phyloP scores from a whole-genome alignment of 2,797 vertebrate genomes.

The Eulemur mongoz region DNA sequence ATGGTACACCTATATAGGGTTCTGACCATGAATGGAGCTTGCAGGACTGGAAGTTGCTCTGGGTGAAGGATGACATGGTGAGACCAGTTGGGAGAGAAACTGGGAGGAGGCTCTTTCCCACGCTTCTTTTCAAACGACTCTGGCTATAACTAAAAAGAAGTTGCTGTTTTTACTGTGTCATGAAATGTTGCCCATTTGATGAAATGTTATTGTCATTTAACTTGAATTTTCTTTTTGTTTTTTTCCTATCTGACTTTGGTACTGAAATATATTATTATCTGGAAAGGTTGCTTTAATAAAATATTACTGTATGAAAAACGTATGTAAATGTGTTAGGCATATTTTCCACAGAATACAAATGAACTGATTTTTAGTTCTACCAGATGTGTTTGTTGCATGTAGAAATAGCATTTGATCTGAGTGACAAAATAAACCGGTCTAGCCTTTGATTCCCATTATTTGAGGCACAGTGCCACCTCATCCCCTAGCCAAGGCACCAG shows the following conservation, averaged over 20 bases:
- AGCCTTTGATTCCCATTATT: not conserved
- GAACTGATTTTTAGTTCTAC: conserved; percentile 39
- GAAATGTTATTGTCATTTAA: conserved; percentile 36
- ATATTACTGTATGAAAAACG: not conserved
- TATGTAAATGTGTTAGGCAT: not conserved
- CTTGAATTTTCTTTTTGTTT: not conserved
- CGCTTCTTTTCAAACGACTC: not conserved
- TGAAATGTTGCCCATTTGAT: not conserved
- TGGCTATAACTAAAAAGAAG: not conserved
- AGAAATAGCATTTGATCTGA: conserved; percentile 58
- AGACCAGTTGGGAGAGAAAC: not conserved
- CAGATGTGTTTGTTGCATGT: conserved; percentile 41
- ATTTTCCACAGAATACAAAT: conserved; percentile 46
- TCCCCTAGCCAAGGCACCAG: conserved; percentile 49
- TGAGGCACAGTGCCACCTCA: not conserved
- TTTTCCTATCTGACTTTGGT: not conserved
- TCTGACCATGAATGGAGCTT: not conserved
- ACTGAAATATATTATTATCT: not conserved
- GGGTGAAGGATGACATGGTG: not conserved
- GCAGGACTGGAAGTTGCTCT: not conserved
- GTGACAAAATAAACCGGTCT: conserved; percentile 8
- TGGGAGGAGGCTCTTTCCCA: not conserved
- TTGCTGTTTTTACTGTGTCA: not conserved
- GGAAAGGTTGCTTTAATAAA: conserved; percentile 20
- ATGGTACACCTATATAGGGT: not conserved